Evolutionary conservation across 2,888 invertebrate species (phyloP).

Genomic region (Drosophila tanythrix): DNA sequence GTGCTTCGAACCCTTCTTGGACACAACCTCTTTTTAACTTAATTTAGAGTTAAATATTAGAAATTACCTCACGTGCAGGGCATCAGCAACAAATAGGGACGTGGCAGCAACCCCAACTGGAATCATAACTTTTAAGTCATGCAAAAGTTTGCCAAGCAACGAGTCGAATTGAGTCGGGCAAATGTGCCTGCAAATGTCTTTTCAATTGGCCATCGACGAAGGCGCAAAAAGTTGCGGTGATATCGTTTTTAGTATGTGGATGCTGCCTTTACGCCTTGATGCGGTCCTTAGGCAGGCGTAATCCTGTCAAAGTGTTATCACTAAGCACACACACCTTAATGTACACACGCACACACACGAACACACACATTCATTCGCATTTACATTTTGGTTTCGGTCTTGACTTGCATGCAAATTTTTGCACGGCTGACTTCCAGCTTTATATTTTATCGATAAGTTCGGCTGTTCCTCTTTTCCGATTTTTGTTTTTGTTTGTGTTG

Average conservation of each 20-base stretch:
- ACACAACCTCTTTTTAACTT: conserved; percentile 61
- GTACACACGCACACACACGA: conserved; percentile 12
- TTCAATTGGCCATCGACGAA: conserved; percentile 77
- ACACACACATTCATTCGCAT: conserved; percentile 29
- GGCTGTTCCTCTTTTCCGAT: conserved; percentile 38
- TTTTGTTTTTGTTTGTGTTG: neutral
- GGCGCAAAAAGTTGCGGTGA: conserved; percentile 73
- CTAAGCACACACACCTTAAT: conserved; percentile 48
- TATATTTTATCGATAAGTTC: conserved; percentile 61
- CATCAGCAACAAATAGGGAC: conserved; percentile 37
- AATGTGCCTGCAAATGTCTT: conserved; percentile 78
- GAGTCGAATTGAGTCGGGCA: conserved; percentile 30
- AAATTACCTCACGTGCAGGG: conserved; percentile 79
- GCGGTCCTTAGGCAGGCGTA: conserved; percentile 78
- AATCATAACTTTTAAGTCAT: conserved; percentile 77
- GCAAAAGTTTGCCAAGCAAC: conserved; percentile 58
- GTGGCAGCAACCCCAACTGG: conserved; percentile 21
- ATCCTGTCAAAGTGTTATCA: conserved; percentile 81
- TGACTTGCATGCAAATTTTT: conserved; percentile 79
- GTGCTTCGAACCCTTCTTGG: conserved; percentile 46
- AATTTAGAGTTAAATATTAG: conserved; percentile 80
- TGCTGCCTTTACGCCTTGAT: conserved; percentile 57
- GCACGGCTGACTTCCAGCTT: conserved; percentile 69
- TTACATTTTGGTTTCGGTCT: conserved; percentile 58
- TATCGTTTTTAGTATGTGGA: conserved; percentile 58